phyloP scores from a whole-genome alignment of 92 coral and sea anemone species.

The Umimayanthus kanabou region DNA sequence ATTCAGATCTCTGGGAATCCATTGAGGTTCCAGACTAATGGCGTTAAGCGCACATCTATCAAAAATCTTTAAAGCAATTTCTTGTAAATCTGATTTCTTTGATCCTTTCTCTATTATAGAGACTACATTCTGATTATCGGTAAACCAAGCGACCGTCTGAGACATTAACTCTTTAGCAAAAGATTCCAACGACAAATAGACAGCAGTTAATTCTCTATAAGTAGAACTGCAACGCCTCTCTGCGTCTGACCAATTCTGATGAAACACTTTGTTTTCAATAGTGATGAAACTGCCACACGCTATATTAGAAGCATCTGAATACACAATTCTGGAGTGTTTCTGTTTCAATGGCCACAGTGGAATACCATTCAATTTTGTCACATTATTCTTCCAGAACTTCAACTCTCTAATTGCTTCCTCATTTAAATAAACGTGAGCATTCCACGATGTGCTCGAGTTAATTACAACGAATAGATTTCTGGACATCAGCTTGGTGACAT shows the following conservation, averaged over 20 bases:
- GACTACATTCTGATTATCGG: conserved; percentile 49
- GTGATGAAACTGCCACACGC: conserved; percentile 41
- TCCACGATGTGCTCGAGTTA: conserved; percentile 49
- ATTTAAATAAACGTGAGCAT: conserved; percentile 19
- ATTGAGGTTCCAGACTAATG: conserved; percentile 22
- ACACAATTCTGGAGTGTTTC: conserved; percentile 33
- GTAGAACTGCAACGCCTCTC: conserved; percentile 21
- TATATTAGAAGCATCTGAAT: conserved; percentile 42
- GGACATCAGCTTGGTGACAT: conserved; percentile 61
- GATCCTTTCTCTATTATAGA: conserved; percentile 35
- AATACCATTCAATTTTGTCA: conserved; percentile 13
- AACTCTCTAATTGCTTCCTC: conserved; percentile 27
- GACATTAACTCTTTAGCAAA: no score
- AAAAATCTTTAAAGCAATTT: neutral
- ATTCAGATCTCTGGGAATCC: conserved; percentile 38
- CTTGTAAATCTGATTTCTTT: conserved; percentile 25
- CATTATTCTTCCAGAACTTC: conserved; percentile 35
- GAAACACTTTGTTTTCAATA: conserved; percentile 23
- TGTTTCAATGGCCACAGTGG: conserved; percentile 30
- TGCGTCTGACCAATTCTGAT: conserved; percentile 27
- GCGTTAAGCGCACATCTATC: neutral
- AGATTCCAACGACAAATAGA: conserved; percentile 3
- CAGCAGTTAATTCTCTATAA: conserved; percentile 18
- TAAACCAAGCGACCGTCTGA: conserved; percentile 41
- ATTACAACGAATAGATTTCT: conserved; percentile 44